Evolutionary conservation across 1,140 invertebrate species (phyloP).

Genomic region (Harpegnathos saltator): DNA sequence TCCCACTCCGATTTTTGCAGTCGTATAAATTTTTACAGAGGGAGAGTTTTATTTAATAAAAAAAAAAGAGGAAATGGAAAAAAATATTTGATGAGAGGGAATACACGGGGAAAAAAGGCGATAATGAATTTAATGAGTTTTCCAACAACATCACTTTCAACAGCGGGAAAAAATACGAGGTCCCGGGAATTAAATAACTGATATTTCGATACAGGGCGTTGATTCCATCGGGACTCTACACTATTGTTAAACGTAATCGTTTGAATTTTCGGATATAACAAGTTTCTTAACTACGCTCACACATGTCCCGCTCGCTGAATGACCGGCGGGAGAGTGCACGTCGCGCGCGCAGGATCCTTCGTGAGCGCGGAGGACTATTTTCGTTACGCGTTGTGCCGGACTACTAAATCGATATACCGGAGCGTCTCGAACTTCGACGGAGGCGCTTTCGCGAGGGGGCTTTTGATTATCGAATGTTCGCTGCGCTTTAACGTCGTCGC

Average conservation of each 20-base stretch:
- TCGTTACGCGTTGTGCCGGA: background rate
- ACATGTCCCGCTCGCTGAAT: background rate
- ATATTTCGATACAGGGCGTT: background rate
- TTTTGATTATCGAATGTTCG: slow-evolving; percentile 46
- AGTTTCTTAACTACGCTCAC: slow-evolving; percentile 4
- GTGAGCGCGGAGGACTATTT: background rate
- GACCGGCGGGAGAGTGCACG: background rate
- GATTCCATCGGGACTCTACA: background rate
- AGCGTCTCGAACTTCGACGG: slow-evolving; percentile 1
- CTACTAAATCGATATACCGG: background rate
- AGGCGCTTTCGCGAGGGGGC: no score
- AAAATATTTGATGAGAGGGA: background rate
- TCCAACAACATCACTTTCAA: background rate
- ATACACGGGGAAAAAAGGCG: no score
- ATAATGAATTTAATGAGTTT: slow-evolving; percentile 11
- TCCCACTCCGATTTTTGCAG: background rate
- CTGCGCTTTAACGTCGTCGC: slow-evolving; percentile 38
- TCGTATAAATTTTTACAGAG: background rate
- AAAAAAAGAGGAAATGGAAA: no score
- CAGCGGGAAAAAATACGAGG: background rate
- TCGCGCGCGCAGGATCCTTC: background rate
- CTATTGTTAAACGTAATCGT: background rate
- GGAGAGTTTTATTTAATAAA: background rate
- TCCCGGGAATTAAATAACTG: background rate
- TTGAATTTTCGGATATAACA: slow-evolving; percentile 13